Evolutionary conservation across 2,797 vertebrate species (phyloP).

Genomic region (Carapus acus): DNA sequence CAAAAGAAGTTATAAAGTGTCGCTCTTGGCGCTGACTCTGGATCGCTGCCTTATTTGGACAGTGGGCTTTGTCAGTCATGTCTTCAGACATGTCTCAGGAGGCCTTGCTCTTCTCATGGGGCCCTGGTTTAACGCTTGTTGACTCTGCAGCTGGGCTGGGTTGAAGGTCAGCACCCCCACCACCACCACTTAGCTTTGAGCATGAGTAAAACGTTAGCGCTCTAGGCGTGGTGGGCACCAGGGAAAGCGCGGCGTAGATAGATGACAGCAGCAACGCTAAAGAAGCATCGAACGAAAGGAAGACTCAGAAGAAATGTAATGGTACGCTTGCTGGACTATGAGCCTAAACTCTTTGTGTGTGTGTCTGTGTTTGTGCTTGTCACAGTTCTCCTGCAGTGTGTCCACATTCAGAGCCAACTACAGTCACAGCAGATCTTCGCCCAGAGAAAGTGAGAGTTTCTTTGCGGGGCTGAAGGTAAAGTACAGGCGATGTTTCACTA

Average conservation of each 20-base stretch:
- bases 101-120: slow-evolving; percentile 20
- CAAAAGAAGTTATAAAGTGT: too few species aligned
- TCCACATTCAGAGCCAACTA: slow-evolving; percentile 65
- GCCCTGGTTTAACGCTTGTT: slow-evolving; percentile 29
- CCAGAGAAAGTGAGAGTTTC: slow-evolving; percentile 77
- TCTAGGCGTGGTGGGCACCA: neutral
- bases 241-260: slow-evolving; percentile 11
- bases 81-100: slow-evolving; percentile 29
- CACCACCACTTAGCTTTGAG: neutral
- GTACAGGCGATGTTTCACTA: too few species aligned
- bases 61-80: slow-evolving; percentile 13
- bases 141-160: slow-evolving; percentile 38
- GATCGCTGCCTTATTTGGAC: slow-evolving; percentile 38
- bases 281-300: too few species aligned
- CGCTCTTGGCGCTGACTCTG: slow-evolving; percentile 27
- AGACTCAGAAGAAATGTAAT: too few species aligned
- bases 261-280: too few species aligned
- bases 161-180: slow-evolving; percentile 38
- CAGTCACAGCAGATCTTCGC: slow-evolving; percentile 62
- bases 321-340: too few species aligned
- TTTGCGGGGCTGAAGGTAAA: slow-evolving; percentile 79
- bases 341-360: neutral
- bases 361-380: slow-evolving; percentile 9
- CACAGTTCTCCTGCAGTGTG: slow-evolving; percentile 76
- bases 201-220: slow-evolving; percentile 19